These are phyloP conservation scores for Beroe forskalii DNA, from an alignment of 37 sponge, comb jelly and placozoan species.

Conservation along the genomic window DNA sequence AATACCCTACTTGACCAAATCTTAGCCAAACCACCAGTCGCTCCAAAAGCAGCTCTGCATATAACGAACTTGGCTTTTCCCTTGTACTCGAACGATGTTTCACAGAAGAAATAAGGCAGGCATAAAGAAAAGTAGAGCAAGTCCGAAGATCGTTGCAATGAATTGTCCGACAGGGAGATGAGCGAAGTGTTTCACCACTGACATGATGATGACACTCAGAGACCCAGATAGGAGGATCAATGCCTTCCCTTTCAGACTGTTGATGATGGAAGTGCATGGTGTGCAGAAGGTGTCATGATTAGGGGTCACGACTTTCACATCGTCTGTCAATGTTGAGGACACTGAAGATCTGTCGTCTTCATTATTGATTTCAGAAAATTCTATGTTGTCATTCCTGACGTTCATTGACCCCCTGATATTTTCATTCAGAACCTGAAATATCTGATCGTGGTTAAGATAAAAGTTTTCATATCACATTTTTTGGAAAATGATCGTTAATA, in stretches of 20 bases:
- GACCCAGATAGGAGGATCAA: neutral
- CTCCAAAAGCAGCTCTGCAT: neutral
- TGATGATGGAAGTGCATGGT: too few relatives aligned
- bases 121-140: neutral
- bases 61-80: constrained; percentile 40
- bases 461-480: too few relatives aligned
- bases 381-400: too few relatives aligned
- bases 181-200: neutral
- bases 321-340: too few relatives aligned
- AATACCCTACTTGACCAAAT: constrained; percentile 19
- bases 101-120: neutral
- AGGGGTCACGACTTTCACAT: too few relatives aligned
- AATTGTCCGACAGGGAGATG: constrained; percentile 43
- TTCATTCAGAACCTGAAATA: too few relatives aligned
- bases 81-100: neutral
- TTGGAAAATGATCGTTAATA: too few relatives aligned
- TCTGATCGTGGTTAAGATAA: too few relatives aligned
- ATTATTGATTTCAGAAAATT: too few relatives aligned
- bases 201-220: neutral
- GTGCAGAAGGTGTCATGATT: too few relatives aligned
- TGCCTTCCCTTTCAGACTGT: constrained; percentile 12
- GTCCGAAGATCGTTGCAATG: neutral
- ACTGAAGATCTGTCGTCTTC: too few relatives aligned
- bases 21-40: neutral
- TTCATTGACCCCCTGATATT: too few relatives aligned